Percentiles rank a stretch among this genome's conserved stretches.
Evolutionary conservation across 2,113 vertebrate species (phyloP).

Genomic region (Megaleporinus macrocephalus): DNA sequence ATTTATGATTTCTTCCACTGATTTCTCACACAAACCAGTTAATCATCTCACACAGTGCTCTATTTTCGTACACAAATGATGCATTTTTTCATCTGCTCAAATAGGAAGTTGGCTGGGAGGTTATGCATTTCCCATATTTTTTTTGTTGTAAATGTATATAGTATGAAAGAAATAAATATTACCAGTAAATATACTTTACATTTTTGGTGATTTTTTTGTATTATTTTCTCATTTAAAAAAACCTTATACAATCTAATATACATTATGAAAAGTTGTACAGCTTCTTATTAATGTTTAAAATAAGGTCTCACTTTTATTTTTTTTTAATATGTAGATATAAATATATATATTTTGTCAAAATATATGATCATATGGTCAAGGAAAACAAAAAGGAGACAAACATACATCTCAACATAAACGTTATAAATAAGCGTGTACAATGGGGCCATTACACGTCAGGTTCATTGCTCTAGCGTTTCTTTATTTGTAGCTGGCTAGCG

Average conservation of each 20-base stretch:
- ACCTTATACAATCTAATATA: slow-evolving; percentile 84
- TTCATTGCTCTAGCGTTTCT: slow-evolving; percentile 36
- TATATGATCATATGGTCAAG: slow-evolving; percentile 99
- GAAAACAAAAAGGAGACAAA: slow-evolving; percentile 81
- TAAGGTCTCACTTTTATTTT: slow-evolving; percentile 96
- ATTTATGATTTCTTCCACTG: slow-evolving; percentile 56
- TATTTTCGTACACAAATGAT: slow-evolving; percentile 64
- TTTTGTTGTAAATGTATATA: slow-evolving; percentile 60
- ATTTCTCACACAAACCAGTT: slow-evolving; percentile 51
- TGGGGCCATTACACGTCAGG: slow-evolving; percentile 28
- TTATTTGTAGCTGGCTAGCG: slow-evolving; percentile 73
- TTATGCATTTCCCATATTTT: slow-evolving; percentile 60
- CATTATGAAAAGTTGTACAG: slow-evolving; percentile 85
- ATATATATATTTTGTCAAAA: slow-evolving; percentile 98
- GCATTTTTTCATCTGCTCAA: slow-evolving; percentile 55
- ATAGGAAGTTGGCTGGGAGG: slow-evolving; percentile 61
- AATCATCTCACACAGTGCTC: slow-evolving; percentile 65
- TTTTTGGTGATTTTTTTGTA: slow-evolving; percentile 67
- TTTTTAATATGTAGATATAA: slow-evolving; percentile 98
- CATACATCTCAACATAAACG: slow-evolving; percentile 87
- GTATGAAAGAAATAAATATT: slow-evolving; percentile 82
- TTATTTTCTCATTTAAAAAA: slow-evolving; percentile 82
- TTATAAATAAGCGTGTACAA: slow-evolving; percentile 95
- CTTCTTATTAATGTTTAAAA: slow-evolving; percentile 92
- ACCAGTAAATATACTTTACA: slow-evolving; percentile 77